phyloP scores from a whole-genome alignment of 2,113 vertebrate species.

The Puffinus mauretanicus region DNA sequence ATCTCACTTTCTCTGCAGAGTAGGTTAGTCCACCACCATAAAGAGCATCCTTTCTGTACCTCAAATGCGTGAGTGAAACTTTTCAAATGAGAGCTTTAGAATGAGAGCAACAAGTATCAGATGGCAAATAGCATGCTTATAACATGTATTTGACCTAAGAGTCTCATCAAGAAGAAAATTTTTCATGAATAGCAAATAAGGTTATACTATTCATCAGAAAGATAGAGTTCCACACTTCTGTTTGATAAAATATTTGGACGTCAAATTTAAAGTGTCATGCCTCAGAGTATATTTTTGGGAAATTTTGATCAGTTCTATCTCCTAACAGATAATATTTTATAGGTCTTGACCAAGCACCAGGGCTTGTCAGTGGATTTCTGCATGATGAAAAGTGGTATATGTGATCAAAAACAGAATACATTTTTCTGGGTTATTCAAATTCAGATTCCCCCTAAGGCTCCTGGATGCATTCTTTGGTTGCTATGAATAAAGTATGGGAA shows the following conservation, averaged over 20 bases:
- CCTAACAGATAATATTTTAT: background rate
- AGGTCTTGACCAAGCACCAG: background rate
- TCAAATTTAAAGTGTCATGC: background rate
- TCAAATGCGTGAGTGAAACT: accelerated
- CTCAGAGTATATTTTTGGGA: background rate
- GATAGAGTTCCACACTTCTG: background rate
- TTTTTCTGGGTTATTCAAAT: background rate
- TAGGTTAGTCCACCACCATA: too few species aligned
- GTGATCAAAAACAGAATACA: background rate
- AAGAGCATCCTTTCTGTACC: background rate
- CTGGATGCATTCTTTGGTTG: background rate
- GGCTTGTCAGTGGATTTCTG: background rate
- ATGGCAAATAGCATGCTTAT: background rate
- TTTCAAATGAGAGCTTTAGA: background rate
- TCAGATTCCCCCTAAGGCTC: background rate
- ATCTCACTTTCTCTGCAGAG: background rate
- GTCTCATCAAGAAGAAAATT: background rate
- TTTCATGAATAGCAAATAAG: background rate
- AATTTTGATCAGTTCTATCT: background rate
- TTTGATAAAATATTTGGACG: background rate
- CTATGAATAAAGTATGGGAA: background rate
- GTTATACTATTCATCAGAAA: background rate
- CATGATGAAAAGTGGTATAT: background rate
- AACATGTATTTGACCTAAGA: background rate
- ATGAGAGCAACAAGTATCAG: background rate